phyloP scores from a whole-genome alignment of 2,888 invertebrate genomes.

The Dyspetes luteomarginatus region DNA sequence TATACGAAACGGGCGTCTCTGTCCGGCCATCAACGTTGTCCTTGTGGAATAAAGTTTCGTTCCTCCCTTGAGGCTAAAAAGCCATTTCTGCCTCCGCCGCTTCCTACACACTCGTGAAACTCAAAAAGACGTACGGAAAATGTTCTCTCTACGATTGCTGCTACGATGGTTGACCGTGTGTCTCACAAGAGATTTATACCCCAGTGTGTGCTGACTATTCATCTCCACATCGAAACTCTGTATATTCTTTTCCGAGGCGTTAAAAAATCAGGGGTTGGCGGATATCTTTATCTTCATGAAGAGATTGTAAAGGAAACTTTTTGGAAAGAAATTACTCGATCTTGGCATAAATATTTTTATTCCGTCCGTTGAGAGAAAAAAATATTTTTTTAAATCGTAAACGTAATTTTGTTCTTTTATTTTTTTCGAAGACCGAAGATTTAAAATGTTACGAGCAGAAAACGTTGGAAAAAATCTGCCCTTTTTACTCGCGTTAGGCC shows the following conservation, averaged over 20 bases:
- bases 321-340: not conserved
- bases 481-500: slow-evolving; percentile 16
- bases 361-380: not conserved
- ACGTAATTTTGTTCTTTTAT: too few relatives aligned
- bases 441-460: not conserved
- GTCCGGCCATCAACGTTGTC: slow-evolving; percentile 47
- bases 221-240: not conserved
- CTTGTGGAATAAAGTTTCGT: slow-evolving; percentile 49
- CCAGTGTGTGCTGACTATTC: slow-evolving; percentile 15
- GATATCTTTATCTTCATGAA: not conserved
- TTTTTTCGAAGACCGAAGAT: not conserved
- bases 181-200: slow-evolving; percentile 3
- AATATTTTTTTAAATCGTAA: not conserved
- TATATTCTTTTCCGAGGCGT: slow-evolving; percentile 17
- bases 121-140: slow-evolving; percentile 43
- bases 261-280: slow-evolving; percentile 11
- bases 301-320: not conserved
- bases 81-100: slow-evolving; percentile 41
- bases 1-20: slow-evolving; percentile 16
- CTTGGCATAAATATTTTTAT: not conserved
- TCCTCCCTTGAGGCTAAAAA: slow-evolving; percentile 44
- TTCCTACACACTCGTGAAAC: slow-evolving; percentile 32
- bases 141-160: slow-evolving; percentile 53
- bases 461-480: slow-evolving; percentile 18
- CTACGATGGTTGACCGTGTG: not conserved